Conservation (phyloP, 1,140 invertebrate genomes). For the Chrysoperla carnea region DNA sequence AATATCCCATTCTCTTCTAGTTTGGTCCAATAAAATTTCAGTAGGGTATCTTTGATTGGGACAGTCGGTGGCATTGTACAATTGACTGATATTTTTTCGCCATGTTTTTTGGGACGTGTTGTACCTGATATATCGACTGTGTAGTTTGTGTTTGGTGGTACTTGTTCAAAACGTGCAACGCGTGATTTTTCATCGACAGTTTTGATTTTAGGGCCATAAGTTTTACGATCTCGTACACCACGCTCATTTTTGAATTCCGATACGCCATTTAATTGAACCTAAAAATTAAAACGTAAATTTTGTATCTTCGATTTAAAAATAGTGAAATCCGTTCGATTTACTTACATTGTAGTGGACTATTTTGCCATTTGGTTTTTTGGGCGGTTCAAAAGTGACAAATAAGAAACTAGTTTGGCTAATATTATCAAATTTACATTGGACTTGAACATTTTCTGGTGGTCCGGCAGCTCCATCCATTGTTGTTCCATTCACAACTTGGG, state of each 20-base stretch:
- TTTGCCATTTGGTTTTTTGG: slow-evolving; percentile 50
- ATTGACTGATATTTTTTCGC: slow-evolving; percentile 34
- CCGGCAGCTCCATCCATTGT: slow-evolving; percentile 53
- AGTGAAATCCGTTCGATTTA: slow-evolving; percentile 6
- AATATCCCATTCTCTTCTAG: slow-evolving; percentile 41
- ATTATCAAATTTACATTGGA: slow-evolving; percentile 45
- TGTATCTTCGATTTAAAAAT: not conserved
- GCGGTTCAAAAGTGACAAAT: slow-evolving; percentile 48
- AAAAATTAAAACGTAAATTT: slow-evolving; percentile 22
- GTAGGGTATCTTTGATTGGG: slow-evolving; percentile 43
- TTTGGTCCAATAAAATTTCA: slow-evolving; percentile 50
- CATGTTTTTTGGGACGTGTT: slow-evolving; percentile 47
- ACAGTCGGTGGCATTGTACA: slow-evolving; percentile 49
- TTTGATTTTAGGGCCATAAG: slow-evolving; percentile 36
- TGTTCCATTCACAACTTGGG: slow-evolving; percentile 50
- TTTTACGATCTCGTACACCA: slow-evolving; percentile 28
- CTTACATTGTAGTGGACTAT: slow-evolving; percentile 50
- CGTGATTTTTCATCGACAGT: slow-evolving; percentile 32
- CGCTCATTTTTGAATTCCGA: slow-evolving; percentile 38
- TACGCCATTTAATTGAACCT: slow-evolving; percentile 37
- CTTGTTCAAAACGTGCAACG: slow-evolving; percentile 35
- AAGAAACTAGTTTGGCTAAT: slow-evolving; percentile 42
- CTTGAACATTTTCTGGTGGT: slow-evolving; percentile 32
- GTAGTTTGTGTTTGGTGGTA: slow-evolving; percentile 65
- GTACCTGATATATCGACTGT: slow-evolving; percentile 51